Evolutionary conservation across 2,888 invertebrate genomes (phyloP).

Genomic region (Calephelis perditalis): DNA sequence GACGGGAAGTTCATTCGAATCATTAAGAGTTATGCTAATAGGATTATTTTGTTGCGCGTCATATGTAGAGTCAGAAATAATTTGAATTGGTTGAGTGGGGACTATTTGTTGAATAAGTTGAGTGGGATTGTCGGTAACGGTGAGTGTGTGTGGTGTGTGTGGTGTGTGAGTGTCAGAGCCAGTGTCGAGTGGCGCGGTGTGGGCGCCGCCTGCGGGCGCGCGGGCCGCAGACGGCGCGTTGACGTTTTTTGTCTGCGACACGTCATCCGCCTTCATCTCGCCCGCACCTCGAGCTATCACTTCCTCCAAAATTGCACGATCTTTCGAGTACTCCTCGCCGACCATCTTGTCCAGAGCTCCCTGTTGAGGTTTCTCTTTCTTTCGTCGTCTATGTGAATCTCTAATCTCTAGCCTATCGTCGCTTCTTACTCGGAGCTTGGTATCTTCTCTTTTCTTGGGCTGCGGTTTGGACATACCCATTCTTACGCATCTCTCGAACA

Average conservation of each 20-base stretch:
- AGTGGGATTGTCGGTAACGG: not conserved
- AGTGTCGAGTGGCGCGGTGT: constrained; percentile 52
- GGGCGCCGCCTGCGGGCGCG: constrained; percentile 71
- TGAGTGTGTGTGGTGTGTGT: constrained; percentile 22
- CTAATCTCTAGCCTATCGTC: constrained; percentile 41
- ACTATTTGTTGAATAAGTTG: too few relatives aligned
- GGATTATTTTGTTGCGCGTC: constrained; percentile 13
- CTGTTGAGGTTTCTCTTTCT: constrained; percentile 34
- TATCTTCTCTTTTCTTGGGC: constrained; percentile 33
- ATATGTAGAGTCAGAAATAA: not conserved
- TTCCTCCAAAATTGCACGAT: constrained; percentile 75
- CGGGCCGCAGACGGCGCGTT: constrained; percentile 84
- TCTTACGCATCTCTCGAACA: constrained; percentile 87
- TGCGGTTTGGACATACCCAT: constrained; percentile 80
- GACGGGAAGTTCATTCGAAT: constrained; percentile 37
- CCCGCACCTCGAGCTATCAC: constrained; percentile 80
- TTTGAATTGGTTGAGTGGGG: not conserved
- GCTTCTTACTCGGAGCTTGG: constrained; percentile 39
- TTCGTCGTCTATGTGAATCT: constrained; percentile 32
- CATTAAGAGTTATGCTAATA: constrained; percentile 27
- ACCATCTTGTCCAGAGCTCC: constrained; percentile 47
- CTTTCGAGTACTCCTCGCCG: constrained; percentile 46
- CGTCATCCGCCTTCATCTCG: constrained; percentile 27
- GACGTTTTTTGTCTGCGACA: constrained; percentile 82
- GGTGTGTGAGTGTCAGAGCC: constrained; percentile 52